Conservation (phyloP, 1,140 invertebrate species). For the Drosophila pruinosa region DNA sequence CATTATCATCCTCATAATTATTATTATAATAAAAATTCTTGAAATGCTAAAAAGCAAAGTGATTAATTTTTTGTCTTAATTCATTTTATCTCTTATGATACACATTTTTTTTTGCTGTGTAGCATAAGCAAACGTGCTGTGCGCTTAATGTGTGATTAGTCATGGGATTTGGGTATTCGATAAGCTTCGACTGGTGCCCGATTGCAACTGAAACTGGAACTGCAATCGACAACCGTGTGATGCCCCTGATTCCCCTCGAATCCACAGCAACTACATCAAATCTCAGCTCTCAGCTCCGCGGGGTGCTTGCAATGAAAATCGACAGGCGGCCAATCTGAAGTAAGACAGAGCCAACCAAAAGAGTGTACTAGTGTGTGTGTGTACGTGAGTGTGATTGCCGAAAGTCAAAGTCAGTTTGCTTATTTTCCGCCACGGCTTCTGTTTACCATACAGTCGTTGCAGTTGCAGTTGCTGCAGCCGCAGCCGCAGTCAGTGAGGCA, state of each 20-base stretch:
- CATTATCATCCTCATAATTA: not conserved
- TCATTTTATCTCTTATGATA: not conserved
- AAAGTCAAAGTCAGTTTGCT: slow-evolving; percentile 43
- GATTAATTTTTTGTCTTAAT: too few species aligned
- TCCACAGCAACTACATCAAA: slow-evolving; percentile 4
- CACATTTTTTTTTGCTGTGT: not conserved
- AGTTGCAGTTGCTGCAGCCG: slow-evolving; percentile 22
- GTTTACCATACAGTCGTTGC: slow-evolving; percentile 18
- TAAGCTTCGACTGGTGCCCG: not conserved
- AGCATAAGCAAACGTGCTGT: not conserved
- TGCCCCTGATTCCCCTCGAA: not conserved
- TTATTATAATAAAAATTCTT: not conserved
- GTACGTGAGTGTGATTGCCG: not conserved
- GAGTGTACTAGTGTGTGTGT: not conserved
- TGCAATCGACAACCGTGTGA: not conserved
- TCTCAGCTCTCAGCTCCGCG: not conserved
- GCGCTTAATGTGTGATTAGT: slow-evolving; percentile 15
- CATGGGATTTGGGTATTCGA: slow-evolving; percentile 2
- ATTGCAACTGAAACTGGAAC: not conserved
- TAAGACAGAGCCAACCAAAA: not conserved
- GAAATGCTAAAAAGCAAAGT: too few species aligned
- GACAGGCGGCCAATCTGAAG: slow-evolving; percentile 22
- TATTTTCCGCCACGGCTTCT: slow-evolving; percentile 33
- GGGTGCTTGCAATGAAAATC: slow-evolving; percentile 16
- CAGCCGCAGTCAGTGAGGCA: slow-evolving; percentile 48